Conservation (phyloP, 2,113 vertebrate genomes). For the Notothenia coriiceps region DNA sequence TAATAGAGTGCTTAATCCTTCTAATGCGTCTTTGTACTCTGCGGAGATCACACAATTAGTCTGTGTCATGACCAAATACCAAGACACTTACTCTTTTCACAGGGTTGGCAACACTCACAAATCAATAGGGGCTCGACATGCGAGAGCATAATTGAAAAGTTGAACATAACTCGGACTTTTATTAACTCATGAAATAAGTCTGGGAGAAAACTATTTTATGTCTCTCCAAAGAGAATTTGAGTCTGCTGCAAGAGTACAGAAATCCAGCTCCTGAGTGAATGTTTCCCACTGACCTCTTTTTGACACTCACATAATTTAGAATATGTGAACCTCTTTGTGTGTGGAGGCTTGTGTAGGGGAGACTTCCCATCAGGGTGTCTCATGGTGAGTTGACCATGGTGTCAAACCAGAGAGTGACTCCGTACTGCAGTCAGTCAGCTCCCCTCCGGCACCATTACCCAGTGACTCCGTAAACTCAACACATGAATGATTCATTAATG, state of each 20-base stretch:
- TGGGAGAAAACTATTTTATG: neutral
- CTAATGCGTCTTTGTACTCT: constrained; percentile 16
- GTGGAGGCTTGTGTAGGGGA: constrained; percentile 22
- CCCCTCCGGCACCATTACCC: constrained; percentile 51
- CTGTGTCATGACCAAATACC: constrained; percentile 45
- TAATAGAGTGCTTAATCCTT: constrained; percentile 22
- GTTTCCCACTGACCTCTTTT: constrained; percentile 49
- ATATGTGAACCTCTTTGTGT: constrained; percentile 13
- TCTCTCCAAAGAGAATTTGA: constrained; percentile 15
- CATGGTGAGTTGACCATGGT: constrained; percentile 38
- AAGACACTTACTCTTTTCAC: constrained; percentile 38
- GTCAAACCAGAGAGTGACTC: constrained; percentile 50
- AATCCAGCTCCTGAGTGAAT: constrained; percentile 20
- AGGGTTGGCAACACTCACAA: constrained; percentile 19
- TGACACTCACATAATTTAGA: constrained; percentile 47
- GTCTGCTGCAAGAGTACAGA: constrained; percentile 19
- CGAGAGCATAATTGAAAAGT: constrained; percentile 54
- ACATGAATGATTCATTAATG: constrained; percentile 71
- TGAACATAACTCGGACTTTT: constrained; percentile 38
- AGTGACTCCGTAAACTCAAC: constrained; percentile 45
- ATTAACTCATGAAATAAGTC: constrained; percentile 45
- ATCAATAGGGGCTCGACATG: constrained; percentile 37
- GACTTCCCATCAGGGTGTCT: constrained; percentile 15
- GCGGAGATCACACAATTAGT: constrained; percentile 42
- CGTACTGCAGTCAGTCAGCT: constrained; percentile 36